A percentile compares a stretch with the other conserved stretches of the same genome.
Conservation (phyloP, 2,113 vertebrate species). For the Phrynocephalus versicolor region DNA sequence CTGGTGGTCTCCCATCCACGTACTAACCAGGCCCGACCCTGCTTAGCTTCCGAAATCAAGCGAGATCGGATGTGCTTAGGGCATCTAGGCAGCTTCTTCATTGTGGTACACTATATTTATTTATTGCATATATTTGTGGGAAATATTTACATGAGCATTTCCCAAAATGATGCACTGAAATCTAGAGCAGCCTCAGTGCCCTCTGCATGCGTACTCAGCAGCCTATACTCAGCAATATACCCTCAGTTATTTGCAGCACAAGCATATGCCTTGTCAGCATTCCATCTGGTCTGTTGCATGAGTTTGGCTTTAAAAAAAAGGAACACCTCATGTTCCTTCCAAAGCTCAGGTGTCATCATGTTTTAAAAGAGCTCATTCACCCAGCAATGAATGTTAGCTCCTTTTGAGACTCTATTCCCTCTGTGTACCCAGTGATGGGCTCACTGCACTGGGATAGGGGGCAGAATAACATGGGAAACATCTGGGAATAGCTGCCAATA, state of each 20-base stretch:
- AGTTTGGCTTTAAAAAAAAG: neutral
- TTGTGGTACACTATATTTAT: neutral
- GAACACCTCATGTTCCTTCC: neutral
- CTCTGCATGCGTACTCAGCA: neutral
- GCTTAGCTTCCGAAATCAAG: no score
- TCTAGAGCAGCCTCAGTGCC: constrained; percentile 2
- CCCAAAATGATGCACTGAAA: constrained; percentile 3
- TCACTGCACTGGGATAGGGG: neutral
- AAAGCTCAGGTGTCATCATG: neutral
- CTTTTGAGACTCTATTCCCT: neutral
- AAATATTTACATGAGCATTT: neutral
- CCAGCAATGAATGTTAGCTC: neutral
- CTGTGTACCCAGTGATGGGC: no score
- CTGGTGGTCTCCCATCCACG: no score
- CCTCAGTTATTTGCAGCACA: neutral
- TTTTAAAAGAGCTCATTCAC: neutral
- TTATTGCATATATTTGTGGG: no score
- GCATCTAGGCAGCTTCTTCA: no score
- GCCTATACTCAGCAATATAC: neutral
- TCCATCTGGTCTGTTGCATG: neutral
- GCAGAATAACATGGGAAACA: neutral
- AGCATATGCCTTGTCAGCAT: neutral
- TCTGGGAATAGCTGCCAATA: neutral
- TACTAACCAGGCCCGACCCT: no score
- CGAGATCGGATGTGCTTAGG: no score